A percentile compares a stretch with the other conserved stretches of the same genome.
These are phyloP conservation scores for Aphelenchoides fujianensis DNA, from an alignment of 1,140 invertebrate genomes.

Conservation along the genomic window DNA sequence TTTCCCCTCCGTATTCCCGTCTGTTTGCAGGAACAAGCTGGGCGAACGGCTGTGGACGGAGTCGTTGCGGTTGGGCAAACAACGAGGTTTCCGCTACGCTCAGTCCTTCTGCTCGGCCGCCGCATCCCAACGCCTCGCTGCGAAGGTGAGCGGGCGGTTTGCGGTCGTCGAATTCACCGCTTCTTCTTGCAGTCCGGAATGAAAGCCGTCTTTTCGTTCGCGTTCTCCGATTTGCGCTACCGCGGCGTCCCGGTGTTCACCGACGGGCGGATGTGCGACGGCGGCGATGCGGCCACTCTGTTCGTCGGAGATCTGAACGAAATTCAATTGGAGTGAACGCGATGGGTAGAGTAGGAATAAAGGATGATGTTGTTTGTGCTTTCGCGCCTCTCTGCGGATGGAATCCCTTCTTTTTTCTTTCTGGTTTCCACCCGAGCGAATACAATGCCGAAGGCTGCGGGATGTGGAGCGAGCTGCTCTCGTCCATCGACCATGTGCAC, in stretches of 20 bases:
- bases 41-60: background rate
- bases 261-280: background rate
- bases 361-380: too few species aligned
- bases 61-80: background rate
- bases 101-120: background rate
- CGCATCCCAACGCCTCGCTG: background rate
- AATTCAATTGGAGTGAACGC: too few species aligned
- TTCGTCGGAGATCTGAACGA: background rate
- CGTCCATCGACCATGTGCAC: too few species aligned
- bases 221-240: background rate
- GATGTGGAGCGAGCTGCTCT: too few species aligned
- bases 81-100: background rate
- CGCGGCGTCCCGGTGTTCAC: background rate
- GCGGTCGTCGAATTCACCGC: too few species aligned
- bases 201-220: background rate
- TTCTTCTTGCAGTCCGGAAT: background rate
- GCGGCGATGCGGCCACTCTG: background rate
- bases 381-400: too few species aligned
- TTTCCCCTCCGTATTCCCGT: background rate
- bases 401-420: too few species aligned
- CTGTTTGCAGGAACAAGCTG: background rate
- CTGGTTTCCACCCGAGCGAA: too few species aligned
- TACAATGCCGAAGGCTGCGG: too few species aligned
- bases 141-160: too few species aligned
- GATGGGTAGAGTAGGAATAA: too few species aligned